Conservation (phyloP, 2,797 vertebrate species). For the Melanotaenia trifasciata region DNA sequence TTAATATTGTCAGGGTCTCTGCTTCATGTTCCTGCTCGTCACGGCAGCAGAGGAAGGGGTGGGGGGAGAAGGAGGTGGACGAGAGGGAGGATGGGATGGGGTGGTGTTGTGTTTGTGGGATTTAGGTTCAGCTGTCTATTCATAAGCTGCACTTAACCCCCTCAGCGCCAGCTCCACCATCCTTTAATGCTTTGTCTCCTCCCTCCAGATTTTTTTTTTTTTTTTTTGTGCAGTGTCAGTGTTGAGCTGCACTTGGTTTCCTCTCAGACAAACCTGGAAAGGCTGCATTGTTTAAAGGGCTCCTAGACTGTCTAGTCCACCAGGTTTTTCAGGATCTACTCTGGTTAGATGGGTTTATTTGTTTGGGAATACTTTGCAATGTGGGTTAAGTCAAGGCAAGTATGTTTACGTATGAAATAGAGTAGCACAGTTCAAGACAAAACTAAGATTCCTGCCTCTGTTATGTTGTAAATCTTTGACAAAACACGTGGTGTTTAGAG, state of each 20-base stretch:
- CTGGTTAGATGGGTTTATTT: slow-evolving; percentile 67
- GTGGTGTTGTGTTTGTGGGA: slow-evolving; percentile 74
- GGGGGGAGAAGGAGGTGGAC: slow-evolving; percentile 51
- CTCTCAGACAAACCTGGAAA: slow-evolving; percentile 18
- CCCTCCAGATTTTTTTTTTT: slow-evolving; percentile 27
- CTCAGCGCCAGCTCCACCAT: slow-evolving; percentile 41
- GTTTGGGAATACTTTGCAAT: slow-evolving; percentile 31
- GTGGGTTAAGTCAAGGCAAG: slow-evolving; percentile 35
- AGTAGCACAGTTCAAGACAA: slow-evolving; percentile 1
- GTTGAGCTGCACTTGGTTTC: slow-evolving; percentile 50
- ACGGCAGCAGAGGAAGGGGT: slow-evolving; percentile 59
- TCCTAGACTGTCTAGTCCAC: slow-evolving; percentile 47
- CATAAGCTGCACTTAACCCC: slow-evolving; percentile 65
- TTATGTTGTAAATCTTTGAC: slow-evolving; percentile 72
- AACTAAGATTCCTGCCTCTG: slow-evolving; percentile 31
- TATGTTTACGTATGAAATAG: slow-evolving; percentile 25
- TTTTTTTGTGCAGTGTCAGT: slow-evolving; percentile 69
- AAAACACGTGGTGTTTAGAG: slow-evolving; percentile 70
- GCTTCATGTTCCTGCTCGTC: slow-evolving; percentile 68
- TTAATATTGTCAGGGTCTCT: slow-evolving; percentile 70
- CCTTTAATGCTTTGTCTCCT: slow-evolving; percentile 54
- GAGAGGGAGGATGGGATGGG: slow-evolving; percentile 48
- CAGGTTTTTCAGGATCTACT: slow-evolving; percentile 68
- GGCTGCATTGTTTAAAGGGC: slow-evolving; percentile 69
- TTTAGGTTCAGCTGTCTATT: slow-evolving; percentile 86